These are phyloP conservation scores for Drosophila pseudoobscura DNA, from an alignment of 1,140 invertebrate genomes.

Conservation along the genomic window DNA sequence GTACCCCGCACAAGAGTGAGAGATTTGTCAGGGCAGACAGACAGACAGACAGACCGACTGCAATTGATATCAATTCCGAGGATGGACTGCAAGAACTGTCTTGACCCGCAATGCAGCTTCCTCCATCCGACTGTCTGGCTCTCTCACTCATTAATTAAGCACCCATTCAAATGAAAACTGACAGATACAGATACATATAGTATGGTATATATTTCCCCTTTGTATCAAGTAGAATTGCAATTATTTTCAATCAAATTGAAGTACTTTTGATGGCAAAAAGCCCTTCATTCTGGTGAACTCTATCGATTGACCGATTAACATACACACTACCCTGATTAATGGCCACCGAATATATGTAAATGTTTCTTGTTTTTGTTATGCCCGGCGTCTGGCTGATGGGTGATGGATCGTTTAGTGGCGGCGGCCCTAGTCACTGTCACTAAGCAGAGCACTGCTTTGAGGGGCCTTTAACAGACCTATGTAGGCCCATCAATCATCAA, in stretches of 20 bases:
- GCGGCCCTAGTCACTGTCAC: conserved; percentile 31
- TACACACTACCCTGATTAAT: conserved; percentile 44
- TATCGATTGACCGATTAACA: conserved; percentile 39
- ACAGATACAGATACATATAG: conserved; percentile 17
- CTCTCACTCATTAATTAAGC: conserved; percentile 50
- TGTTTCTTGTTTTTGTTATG: conserved; percentile 34
- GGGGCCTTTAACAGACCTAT: conserved; percentile 29
- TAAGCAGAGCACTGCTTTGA: conserved; percentile 17
- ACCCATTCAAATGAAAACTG: conserved; percentile 42
- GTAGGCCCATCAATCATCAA: conserved; percentile 4
- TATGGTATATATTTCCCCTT: neutral
- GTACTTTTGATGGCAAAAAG: conserved; percentile 26
- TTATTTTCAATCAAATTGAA: conserved; percentile 21
- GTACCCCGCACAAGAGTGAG: conserved; percentile 3
- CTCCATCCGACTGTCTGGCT: conserved; percentile 13
- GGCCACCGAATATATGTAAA: conserved; percentile 24
- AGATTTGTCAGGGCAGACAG: conserved; percentile 6
- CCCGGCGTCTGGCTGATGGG: conserved; percentile 38
- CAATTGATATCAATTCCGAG: conserved; percentile 49
- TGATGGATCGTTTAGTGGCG: conserved; percentile 62
- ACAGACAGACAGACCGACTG: neutral
- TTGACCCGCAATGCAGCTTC: conserved; percentile 54
- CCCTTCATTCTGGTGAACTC: conserved; percentile 5
- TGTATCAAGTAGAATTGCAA: conserved; percentile 25
- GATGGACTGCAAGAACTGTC: conserved; percentile 33